Evolutionary conservation across 2,888 invertebrate species (phyloP).

Genomic region (Camponotus fellah): DNA sequence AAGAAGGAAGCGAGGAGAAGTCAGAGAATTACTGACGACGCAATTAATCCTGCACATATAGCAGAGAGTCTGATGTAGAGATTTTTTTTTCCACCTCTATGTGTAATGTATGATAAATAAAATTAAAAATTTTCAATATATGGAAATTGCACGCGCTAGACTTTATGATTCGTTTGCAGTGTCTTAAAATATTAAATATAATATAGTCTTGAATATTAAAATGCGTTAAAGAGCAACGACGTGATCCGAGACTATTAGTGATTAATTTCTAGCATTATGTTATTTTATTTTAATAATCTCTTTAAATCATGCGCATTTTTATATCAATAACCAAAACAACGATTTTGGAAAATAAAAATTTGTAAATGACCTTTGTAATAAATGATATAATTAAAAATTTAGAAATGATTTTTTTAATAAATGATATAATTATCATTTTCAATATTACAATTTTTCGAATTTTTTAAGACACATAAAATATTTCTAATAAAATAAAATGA

Average conservation of each 20-base stretch:
- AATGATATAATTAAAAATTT: background rate
- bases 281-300: background rate
- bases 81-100: background rate
- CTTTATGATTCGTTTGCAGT: background rate
- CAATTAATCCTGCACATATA: slow-evolving; percentile 34
- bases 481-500: background rate
- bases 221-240: background rate
- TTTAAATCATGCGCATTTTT: background rate
- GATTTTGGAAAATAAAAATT: background rate
- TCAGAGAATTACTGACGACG: slow-evolving; percentile 41
- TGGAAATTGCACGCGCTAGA: background rate
- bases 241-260: background rate
- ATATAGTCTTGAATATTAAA: background rate
- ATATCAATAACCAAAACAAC: background rate
- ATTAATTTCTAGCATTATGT: background rate
- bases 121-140: background rate
- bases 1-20: slow-evolving; percentile 40
- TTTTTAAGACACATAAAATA: background rate
- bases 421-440: background rate
- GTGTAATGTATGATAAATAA: background rate
- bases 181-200: background rate
- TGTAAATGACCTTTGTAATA: background rate
- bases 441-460: background rate
- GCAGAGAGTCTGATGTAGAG: background rate
- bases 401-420: background rate